These are phyloP conservation scores for Pristionchus japonicus DNA, from an alignment of 2,888 invertebrate species.

Conservation along the genomic window DNA sequence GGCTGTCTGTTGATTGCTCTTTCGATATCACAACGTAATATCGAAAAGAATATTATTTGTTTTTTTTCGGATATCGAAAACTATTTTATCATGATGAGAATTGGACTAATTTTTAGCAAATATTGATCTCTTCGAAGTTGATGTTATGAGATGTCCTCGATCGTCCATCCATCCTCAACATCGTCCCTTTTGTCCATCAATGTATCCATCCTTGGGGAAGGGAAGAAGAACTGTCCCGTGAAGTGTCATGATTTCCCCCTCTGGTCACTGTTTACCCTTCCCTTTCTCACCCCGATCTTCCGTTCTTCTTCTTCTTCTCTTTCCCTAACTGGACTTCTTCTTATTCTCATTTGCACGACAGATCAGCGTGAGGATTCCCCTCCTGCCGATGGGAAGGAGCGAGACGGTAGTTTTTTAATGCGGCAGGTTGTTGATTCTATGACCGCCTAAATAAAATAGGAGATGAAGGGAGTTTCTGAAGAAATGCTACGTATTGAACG, in stretches of 20 bases:
- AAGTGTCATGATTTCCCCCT: constrained; percentile 33
- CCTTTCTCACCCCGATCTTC: constrained; percentile 17
- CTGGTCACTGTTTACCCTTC: background rate
- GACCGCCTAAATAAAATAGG: too few species aligned
- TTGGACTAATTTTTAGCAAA: too few species aligned
- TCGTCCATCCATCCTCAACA: background rate
- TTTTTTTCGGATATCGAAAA: too few species aligned
- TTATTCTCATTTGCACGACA: background rate
- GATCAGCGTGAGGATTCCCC: constrained; percentile 2
- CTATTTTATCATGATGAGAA: too few species aligned
- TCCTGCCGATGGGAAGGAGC: background rate
- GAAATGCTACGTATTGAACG: background rate
- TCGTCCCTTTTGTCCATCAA: background rate
- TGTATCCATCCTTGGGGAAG: background rate
- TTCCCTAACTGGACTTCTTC: constrained; percentile 23
- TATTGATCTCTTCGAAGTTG: too few species aligned
- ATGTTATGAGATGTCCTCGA: too few species aligned
- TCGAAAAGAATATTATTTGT: too few species aligned
- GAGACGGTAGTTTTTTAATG: too few species aligned
- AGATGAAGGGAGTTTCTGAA: too few species aligned
- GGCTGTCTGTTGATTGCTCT: too few species aligned
- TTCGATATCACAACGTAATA: too few species aligned
- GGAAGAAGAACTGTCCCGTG: background rate
- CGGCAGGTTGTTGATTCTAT: background rate
- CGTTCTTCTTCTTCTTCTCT: constrained; percentile 35